Evolutionary conservation across 2,113 vertebrate genomes (phyloP).

Genomic region (Melanerpes formicivorus): DNA sequence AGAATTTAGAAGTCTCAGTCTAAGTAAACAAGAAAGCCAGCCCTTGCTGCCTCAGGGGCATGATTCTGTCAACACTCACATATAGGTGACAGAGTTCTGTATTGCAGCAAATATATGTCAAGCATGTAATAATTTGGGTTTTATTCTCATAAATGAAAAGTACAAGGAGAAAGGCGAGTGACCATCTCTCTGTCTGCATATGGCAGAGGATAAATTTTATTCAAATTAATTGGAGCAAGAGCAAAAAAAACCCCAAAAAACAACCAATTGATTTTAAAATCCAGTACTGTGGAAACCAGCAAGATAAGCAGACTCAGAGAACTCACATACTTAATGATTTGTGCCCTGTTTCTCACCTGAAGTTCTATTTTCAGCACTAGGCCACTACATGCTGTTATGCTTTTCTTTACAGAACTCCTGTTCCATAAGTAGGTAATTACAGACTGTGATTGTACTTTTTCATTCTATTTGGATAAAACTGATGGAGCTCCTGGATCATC

Average conservation of each 20-base stretch:
- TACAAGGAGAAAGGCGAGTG: background rate
- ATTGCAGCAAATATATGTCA: background rate
- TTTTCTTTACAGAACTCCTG: background rate
- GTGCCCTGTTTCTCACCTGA: background rate
- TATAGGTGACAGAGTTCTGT: background rate
- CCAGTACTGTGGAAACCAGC: background rate
- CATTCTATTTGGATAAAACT: background rate
- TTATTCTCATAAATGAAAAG: background rate
- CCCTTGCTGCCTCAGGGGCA: background rate
- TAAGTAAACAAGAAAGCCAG: background rate
- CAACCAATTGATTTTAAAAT: background rate
- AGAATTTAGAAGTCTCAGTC: background rate
- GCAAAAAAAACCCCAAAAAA: background rate
- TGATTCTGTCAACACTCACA: background rate
- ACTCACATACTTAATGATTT: background rate
- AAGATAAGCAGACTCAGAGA: background rate
- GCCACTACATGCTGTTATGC: background rate
- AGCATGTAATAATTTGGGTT: background rate
- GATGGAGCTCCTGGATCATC: background rate
- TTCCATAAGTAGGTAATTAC: background rate
- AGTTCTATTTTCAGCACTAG: background rate
- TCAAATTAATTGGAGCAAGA: slow-evolving; percentile 10
- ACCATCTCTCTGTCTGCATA: background rate
- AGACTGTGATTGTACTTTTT: background rate
- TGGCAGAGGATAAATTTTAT: background rate